These are phyloP conservation scores for Drosophila kikkawai DNA, from an alignment of 1,140 invertebrate genomes.

Conservation along the genomic window DNA sequence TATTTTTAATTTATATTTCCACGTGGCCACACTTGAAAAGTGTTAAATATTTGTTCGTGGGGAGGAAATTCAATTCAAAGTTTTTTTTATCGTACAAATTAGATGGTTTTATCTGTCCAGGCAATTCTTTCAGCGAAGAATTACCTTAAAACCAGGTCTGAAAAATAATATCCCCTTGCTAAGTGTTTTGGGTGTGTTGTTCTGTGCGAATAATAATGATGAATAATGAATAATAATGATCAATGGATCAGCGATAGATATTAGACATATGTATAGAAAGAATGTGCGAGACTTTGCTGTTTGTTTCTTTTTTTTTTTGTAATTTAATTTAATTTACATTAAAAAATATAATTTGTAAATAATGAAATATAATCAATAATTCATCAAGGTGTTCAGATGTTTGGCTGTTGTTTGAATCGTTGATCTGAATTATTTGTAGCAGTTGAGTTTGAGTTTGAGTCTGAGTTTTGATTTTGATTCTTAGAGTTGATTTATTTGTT, in stretches of 20 bases:
- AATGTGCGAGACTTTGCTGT: conserved; percentile 38
- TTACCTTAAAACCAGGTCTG: neutral
- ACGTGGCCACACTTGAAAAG: too few species aligned
- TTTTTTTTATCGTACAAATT: neutral
- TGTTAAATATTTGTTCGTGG: neutral
- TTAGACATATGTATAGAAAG: conserved; percentile 19
- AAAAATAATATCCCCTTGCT: neutral
- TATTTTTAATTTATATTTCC: conserved; percentile 1
- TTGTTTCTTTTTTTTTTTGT: conserved; percentile 65
- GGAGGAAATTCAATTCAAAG: neutral
- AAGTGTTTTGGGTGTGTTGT: neutral
- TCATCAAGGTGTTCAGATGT: conserved; percentile 74
- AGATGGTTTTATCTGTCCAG: neutral
- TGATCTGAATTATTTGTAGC: conserved; percentile 71
- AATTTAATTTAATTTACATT: conserved; percentile 82
- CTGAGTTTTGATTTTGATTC: conserved; percentile 35
- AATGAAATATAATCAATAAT: conserved; percentile 79
- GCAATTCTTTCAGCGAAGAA: neutral
- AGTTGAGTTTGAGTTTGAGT: conserved; percentile 64
- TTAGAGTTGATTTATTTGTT: conserved; percentile 51
- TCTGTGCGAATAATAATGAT: conserved; percentile 2
- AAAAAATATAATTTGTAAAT: conserved; percentile 82
- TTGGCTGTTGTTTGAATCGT: conserved; percentile 65
- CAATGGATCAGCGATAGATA: neutral
- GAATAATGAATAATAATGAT: neutral